Evolutionary conservation across 2,888 invertebrate genomes (phyloP).

Genomic region (Portevinia maculata): DNA sequence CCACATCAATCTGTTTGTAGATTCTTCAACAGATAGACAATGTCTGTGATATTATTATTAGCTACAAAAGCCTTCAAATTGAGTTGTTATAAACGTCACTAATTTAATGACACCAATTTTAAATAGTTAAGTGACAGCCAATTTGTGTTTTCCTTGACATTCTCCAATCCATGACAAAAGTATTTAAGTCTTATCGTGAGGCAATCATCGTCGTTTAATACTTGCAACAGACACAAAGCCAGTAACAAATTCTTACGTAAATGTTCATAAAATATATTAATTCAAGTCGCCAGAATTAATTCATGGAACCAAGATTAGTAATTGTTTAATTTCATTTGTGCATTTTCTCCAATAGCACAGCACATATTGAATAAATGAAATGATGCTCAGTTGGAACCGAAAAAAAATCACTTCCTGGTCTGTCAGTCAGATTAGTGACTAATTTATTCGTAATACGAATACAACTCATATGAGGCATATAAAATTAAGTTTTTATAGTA

Average conservation of each 20-base stretch:
- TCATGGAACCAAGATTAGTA: constrained; percentile 20
- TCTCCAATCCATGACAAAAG: constrained; percentile 14
- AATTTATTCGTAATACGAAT: constrained; percentile 14
- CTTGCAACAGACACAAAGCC: too few species aligned
- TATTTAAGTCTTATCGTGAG: too few species aligned
- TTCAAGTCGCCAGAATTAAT: constrained; percentile 6
- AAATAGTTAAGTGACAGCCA: constrained; percentile 30
- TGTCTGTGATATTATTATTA: neutral
- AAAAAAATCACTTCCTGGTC: constrained; percentile 27
- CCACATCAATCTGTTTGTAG: neutral
- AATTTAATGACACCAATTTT: constrained; percentile 46
- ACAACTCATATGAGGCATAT: neutral
- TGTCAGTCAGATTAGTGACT: constrained; percentile 38
- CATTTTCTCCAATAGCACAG: neutral
- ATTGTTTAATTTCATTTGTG: constrained; percentile 15
- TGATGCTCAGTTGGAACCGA: constrained; percentile 2
- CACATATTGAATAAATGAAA: constrained; percentile 21
- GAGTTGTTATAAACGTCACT: constrained; percentile 14
- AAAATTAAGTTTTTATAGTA: neutral
- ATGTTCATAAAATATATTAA: constrained; percentile 2
- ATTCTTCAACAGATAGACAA: neutral
- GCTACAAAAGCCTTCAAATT: neutral
- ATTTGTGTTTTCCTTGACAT: constrained; percentile 19
- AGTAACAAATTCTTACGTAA: constrained; percentile 14
- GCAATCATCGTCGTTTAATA: too few species aligned